Conservation (phyloP, 2,797 vertebrate genomes). For the Enteromius radiatus region DNA sequence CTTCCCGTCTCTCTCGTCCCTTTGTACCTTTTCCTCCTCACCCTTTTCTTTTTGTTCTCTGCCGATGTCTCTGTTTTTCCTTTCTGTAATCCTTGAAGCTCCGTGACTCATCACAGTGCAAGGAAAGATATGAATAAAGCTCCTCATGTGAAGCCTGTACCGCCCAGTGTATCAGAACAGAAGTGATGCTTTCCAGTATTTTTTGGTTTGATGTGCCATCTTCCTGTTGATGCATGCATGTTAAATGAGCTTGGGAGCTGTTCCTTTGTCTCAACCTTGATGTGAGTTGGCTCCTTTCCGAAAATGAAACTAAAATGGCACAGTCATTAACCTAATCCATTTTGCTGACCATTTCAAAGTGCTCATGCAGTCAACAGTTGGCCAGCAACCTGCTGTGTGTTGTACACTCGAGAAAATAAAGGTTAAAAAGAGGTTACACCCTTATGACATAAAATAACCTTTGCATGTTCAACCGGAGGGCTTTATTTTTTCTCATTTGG, state of each 20-base stretch:
- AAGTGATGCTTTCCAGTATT: not conserved
- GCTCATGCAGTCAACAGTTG: slow-evolving; percentile 40
- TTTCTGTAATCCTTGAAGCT: slow-evolving; percentile 22
- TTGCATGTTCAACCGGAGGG: not conserved
- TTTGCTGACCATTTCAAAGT: slow-evolving; percentile 31
- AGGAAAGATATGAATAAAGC: slow-evolving; percentile 24
- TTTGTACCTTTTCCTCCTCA: slow-evolving; percentile 41
- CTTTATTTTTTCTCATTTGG: not conserved
- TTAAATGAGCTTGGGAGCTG: not conserved
- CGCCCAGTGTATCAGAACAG: slow-evolving; percentile 3
- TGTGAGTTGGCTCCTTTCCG: slow-evolving; percentile 8
- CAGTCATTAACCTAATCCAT: slow-evolving; percentile 32
- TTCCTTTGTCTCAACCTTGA: slow-evolving; percentile 10
- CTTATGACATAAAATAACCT: not conserved
- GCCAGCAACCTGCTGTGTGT: not conserved
- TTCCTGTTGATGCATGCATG: not conserved
- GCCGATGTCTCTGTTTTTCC: slow-evolving; percentile 25
- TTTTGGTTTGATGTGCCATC: not conserved
- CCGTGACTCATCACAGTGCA: slow-evolving; percentile 15
- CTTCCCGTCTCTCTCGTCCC: slow-evolving; percentile 65
- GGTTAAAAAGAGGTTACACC: not conserved
- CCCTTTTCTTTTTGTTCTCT: slow-evolving; percentile 29
- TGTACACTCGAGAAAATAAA: slow-evolving; percentile 9
- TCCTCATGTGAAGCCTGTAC: slow-evolving; percentile 5
- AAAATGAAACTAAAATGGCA: slow-evolving; percentile 24